Evolutionary conservation across 2,797 vertebrate species (phyloP).

Genomic region (Molothrus ater): DNA sequence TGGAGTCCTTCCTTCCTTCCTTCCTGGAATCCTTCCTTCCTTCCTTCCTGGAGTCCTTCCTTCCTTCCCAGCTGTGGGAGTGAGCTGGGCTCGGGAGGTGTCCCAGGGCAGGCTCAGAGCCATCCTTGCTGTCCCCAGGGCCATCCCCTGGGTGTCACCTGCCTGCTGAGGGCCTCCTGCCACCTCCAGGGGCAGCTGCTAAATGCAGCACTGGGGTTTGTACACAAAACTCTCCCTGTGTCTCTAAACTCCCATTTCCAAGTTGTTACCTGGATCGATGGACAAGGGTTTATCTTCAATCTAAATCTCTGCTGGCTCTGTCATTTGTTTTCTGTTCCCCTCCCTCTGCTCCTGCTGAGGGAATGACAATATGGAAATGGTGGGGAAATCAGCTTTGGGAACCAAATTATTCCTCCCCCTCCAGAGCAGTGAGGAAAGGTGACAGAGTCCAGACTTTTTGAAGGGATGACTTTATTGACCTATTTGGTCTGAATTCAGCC

Average conservation of each 20-base stretch:
- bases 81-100: neutral
- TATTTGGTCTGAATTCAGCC: neutral
- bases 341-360: neutral
- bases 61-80: neutral
- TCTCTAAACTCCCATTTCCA: constrained; percentile 52
- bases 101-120: neutral
- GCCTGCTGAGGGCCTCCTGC: neutral
- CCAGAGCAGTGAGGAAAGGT: neutral
- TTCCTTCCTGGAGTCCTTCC: too few species aligned
- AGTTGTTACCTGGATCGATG: constrained; percentile 38
- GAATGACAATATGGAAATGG: neutral
- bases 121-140: neutral
- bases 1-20: too few species aligned
- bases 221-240: neutral
- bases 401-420: neutral
- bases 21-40: too few species aligned
- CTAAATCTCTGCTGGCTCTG: constrained; percentile 2
- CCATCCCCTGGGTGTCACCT: neutral
- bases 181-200: neutral
- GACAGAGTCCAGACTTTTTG: neutral
- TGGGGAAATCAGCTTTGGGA: neutral
- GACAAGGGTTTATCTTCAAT: constrained; percentile 30
- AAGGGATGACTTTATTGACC: neutral
- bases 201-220: neutral
- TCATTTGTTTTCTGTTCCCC: neutral